Evolutionary conservation across 2,888 invertebrate species (phyloP), one percentile per base, ranked within the genome.

Genomic region (Drosophila buzzatii): DNA sequence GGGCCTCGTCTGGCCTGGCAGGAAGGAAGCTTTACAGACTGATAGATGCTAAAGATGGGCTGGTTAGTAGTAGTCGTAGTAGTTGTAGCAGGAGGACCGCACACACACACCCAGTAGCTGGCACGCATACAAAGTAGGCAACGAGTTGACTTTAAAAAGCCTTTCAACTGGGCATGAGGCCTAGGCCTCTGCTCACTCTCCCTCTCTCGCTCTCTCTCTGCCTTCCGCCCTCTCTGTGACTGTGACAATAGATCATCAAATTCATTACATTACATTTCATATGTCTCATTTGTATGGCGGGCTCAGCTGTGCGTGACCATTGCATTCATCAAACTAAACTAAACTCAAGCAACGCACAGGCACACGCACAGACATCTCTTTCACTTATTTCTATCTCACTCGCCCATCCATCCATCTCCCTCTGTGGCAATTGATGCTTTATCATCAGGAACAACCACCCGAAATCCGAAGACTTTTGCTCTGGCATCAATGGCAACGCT

Each of bases 201-300:
- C 0, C n/a, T 16, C 27, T 10, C 23, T 1, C 14, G 23, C 49
- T 10, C 44, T 16, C 23, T 23, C 23, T 12, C 8, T 3, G 10
- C 10, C 39, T 27, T 16, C 35, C 49, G 14, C 41, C 16, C 41
- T 18, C 20, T 9, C 27, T 33, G 27, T 8, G 16, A 45, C 44
- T 84, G 79, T 88, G 90, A 92, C 92, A 92, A 92, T 92, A 91
- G 91, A 92, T 92, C 92, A 92, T 92, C 92, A 92, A 92, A 92
- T 91, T 92, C 90, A 90, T 90, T 91, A 91, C 86, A 80, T 89
- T 89, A 82, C 82, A 89, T 89, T 89, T 87, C 81, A 82, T 84
- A 89, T 89, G 85, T 89, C 82, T 76, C 82, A 77, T 79, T 81
- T 79, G 77, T 71, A 73, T 39, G 27, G 44, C 44, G 55, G 51